Conservation (phyloP, 2,113 vertebrate species). For the Sapayoa aenigma region DNA sequence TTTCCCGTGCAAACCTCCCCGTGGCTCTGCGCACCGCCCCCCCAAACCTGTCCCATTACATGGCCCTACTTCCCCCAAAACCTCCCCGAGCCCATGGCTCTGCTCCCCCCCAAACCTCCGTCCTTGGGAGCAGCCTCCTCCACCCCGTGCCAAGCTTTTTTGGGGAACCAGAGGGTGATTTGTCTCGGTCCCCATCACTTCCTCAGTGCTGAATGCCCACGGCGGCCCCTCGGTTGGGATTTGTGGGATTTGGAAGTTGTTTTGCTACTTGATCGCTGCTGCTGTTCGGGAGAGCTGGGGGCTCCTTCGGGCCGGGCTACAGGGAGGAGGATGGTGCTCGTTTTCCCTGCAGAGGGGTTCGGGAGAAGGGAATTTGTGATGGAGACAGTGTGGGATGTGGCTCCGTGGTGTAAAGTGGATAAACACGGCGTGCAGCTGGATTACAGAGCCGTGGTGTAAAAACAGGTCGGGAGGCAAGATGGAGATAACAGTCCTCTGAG, state of each 20-base stretch:
- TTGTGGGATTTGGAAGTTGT: background rate
- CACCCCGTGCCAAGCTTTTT: background rate
- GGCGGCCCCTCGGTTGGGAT: background rate
- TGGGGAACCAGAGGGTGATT: background rate
- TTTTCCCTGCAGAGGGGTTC: background rate
- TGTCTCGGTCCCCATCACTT: background rate
- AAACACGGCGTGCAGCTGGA: background rate
- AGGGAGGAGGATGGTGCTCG: background rate
- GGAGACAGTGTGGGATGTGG: background rate
- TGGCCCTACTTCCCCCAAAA: background rate
- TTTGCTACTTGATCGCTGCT: background rate
- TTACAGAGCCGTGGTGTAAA: background rate
- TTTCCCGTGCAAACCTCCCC: background rate
- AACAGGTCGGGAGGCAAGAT: background rate
- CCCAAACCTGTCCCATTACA: background rate
- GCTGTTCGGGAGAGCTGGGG: background rate
- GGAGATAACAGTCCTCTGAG: background rate
- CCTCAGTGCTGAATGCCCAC: rapidly evolving
- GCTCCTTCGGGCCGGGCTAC: rapidly evolving
- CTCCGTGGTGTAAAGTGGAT: background rate
- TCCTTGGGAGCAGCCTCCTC: background rate
- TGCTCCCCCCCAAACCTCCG: too few relatives aligned
- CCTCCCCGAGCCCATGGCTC: background rate
- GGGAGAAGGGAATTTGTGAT: background rate
- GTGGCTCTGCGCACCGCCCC: rapidly evolving